These are phyloP conservation scores for Temnothorax rugatulus DNA, from an alignment of 2,888 invertebrate genomes.

Conservation along the genomic window DNA sequence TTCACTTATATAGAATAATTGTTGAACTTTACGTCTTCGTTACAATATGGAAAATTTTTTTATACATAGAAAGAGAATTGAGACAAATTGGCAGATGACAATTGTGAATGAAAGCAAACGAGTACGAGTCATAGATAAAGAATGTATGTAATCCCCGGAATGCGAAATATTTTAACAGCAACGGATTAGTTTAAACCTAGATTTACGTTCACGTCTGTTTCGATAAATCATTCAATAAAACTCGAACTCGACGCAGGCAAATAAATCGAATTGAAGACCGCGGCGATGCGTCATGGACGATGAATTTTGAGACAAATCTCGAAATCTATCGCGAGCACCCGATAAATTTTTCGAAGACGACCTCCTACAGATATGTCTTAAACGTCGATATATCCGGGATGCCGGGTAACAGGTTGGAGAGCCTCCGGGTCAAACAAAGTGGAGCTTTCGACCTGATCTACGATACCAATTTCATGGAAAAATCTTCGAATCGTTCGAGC, in stretches of 20 bases:
- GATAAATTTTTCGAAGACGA: constrained; percentile 51
- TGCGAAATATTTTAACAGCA: constrained; percentile 48
- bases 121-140: not conserved
- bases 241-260: constrained; percentile 22
- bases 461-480: constrained; percentile 76
- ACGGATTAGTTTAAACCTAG: constrained; percentile 49
- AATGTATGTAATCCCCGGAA: constrained; percentile 35
- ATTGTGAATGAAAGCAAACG: constrained; percentile 24
- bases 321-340: constrained; percentile 48
- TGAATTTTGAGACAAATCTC: constrained; percentile 59
- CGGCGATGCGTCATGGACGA: constrained; percentile 42
- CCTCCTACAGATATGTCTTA: constrained; percentile 52
- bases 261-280: constrained; percentile 52
- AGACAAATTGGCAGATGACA: constrained; percentile 27
- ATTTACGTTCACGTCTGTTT: constrained; percentile 31
- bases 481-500: constrained; percentile 67
- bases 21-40: constrained; percentile 1
- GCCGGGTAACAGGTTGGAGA: constrained; percentile 55
- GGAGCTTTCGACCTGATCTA: constrained; percentile 77
- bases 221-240: constrained; percentile 56
- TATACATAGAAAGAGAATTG: not conserved
- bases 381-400: constrained; percentile 56
- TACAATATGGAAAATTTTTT: not conserved
- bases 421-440: constrained; percentile 72
- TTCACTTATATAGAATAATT: not conserved